A percentile compares a stretch with the other conserved stretches of the same genome.
Conservation (phyloP, 2,888 invertebrate species). For the Lottia scabra region DNA sequence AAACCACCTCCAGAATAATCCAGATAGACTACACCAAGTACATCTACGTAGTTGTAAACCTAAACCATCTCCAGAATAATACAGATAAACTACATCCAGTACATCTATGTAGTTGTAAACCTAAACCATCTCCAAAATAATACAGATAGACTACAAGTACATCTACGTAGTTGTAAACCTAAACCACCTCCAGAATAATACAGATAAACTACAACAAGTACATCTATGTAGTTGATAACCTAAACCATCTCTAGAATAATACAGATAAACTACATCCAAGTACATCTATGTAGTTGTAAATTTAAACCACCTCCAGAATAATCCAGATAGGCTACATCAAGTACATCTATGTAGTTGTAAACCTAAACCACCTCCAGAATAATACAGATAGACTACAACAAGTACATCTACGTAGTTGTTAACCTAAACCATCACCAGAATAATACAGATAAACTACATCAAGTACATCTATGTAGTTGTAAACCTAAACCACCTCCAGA, state of each 20-base stretch:
- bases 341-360: conserved; percentile 76
- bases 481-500: conserved; percentile 63
- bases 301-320: conserved; percentile 65
- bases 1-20: conserved; percentile 68
- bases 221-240: conserved; percentile 76
- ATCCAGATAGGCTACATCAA: conserved; percentile 76
- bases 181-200: conserved; percentile 70
- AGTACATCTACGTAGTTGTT: conserved; percentile 77
- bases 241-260: conserved; percentile 66
- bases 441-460: conserved; percentile 76
- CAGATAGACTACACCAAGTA: conserved; percentile 76
- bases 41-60: conserved; percentile 76
- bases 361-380: conserved; percentile 62
- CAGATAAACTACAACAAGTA: conserved; percentile 76
- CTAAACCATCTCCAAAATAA: conserved; percentile 68
- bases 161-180: conserved; percentile 75
- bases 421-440: conserved; percentile 61
- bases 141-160: conserved; percentile 77
- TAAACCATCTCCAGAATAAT: conserved; percentile 66
- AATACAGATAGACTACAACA: conserved; percentile 76
- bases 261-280: conserved; percentile 77
- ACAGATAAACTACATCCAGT: conserved; percentile 77
- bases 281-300: conserved; percentile 76
- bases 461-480: conserved; percentile 76
- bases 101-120: conserved; percentile 75